Evolutionary conservation across 2,888 invertebrate genomes (phyloP).

Genomic region (Macropis europaea): DNA sequence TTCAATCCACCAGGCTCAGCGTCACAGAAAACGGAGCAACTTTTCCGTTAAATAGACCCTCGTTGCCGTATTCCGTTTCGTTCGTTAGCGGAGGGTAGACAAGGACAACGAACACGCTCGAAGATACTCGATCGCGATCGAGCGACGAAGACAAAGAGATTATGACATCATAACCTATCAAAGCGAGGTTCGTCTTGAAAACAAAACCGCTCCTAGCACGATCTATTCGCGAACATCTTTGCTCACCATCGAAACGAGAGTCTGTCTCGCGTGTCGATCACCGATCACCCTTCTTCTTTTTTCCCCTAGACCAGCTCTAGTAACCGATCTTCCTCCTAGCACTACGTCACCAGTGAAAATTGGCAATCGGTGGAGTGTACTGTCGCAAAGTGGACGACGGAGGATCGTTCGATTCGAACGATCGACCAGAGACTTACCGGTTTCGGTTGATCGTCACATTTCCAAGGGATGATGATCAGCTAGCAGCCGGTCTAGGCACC

Average conservation of each 20-base stretch:
- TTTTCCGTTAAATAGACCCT: too few species aligned
- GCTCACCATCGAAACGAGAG: too few species aligned
- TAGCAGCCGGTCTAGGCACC: constrained; percentile 22
- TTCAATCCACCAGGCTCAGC: too few species aligned
- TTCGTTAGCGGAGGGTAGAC: not conserved
- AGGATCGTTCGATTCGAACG: not conserved
- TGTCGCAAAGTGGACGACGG: not conserved
- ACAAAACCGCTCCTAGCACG: not conserved
- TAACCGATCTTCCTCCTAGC: not conserved
- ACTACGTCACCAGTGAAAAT: constrained; percentile 7
- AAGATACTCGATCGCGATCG: not conserved
- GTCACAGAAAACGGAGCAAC: too few species aligned
- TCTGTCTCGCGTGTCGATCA: constrained; percentile 15
- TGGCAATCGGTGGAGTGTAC: not conserved
- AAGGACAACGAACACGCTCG: constrained; percentile 15
- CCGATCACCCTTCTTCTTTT: not conserved
- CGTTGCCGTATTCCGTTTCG: not conserved
- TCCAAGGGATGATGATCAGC: constrained; percentile 40
- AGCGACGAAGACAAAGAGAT: constrained; percentile 39
- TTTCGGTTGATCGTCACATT: constrained; percentile 61
- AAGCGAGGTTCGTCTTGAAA: constrained; percentile 8
- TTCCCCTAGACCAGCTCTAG: not conserved
- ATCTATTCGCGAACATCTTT: too few species aligned
- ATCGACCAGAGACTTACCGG: constrained; percentile 55
- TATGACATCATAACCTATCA: constrained; percentile 49